These are phyloP conservation scores for Siniperca obscura DNA, from an alignment of 2,797 vertebrate genomes.

Conservation along the genomic window DNA sequence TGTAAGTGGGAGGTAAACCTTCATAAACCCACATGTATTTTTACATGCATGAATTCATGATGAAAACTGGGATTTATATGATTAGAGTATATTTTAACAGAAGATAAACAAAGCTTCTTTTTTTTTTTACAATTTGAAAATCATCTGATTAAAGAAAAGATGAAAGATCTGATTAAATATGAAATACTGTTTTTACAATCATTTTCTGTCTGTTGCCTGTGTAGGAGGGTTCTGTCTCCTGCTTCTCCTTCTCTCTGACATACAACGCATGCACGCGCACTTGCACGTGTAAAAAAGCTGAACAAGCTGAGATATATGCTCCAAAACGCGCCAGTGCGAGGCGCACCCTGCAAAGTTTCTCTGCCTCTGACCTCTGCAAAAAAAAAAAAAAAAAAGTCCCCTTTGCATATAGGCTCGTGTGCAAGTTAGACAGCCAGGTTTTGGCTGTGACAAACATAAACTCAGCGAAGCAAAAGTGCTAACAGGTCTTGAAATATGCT, in stretches of 20 bases:
- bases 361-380: constrained; percentile 17
- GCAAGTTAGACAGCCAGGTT: neutral
- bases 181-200: neutral
- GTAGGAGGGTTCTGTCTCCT: constrained; percentile 6
- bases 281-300: constrained; percentile 23
- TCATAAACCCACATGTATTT: neutral
- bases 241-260: neutral
- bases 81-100: neutral
- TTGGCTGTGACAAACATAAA: constrained; percentile 9
- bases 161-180: neutral
- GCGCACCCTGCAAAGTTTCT: constrained; percentile 50
- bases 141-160: too few relatives aligned
- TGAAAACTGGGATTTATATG: neutral
- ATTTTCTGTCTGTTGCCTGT: constrained; percentile 10
- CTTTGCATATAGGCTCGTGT: neutral
- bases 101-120: neutral
- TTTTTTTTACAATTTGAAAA: neutral
- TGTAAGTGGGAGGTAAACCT: neutral
- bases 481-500: constrained; percentile 77
- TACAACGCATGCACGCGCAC: constrained; percentile 26
- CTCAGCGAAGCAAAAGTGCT: constrained; percentile 36
- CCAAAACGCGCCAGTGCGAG: constrained; percentile 39
- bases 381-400: neutral
- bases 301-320: constrained; percentile 20
- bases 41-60: neutral